Evolutionary conservation across 2,888 invertebrate species (phyloP).

Genomic region (Asteroscopus sphinx): DNA sequence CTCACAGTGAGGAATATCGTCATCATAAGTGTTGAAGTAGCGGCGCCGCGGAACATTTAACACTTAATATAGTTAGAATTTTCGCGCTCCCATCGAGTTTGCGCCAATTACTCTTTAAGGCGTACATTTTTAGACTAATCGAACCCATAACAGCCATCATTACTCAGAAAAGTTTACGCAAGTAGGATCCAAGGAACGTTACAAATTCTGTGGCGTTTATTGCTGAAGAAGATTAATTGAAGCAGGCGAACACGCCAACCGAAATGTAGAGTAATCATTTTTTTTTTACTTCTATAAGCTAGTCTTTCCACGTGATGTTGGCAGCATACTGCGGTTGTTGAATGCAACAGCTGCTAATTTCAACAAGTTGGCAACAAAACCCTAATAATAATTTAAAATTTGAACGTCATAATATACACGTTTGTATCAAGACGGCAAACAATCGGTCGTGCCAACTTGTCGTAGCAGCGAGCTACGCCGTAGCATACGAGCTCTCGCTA

Average conservation of each 20-base stretch:
- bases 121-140: slow-evolving; percentile 55
- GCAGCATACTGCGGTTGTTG: slow-evolving; percentile 9
- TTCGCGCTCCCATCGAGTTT: slow-evolving; percentile 15
- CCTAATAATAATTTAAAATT: slow-evolving; percentile 37
- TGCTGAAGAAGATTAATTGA: slow-evolving; percentile 69
- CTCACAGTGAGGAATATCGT: slow-evolving; percentile 33
- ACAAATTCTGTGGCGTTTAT: slow-evolving; percentile 67
- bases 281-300: slow-evolving; percentile 25
- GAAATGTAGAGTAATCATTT: slow-evolving; percentile 52
- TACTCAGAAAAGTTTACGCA: slow-evolving; percentile 66
- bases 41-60: slow-evolving; percentile 19
- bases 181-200: slow-evolving; percentile 60
- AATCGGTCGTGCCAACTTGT: slow-evolving; percentile 38
- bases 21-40: slow-evolving; percentile 43
- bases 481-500: slow-evolving; percentile 32
- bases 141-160: slow-evolving; percentile 59
- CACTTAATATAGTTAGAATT: slow-evolving; percentile 31
- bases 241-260: slow-evolving; percentile 37
- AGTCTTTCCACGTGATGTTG: slow-evolving; percentile 11
- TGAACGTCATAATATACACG: slow-evolving; percentile 21
- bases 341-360: slow-evolving; percentile 31
- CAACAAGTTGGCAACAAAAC: slow-evolving; percentile 16
- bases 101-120: slow-evolving; percentile 30
- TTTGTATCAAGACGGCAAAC: slow-evolving; percentile 28
- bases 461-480: slow-evolving; percentile 46